A percentile compares a stretch with the other conserved stretches of the same genome.
These are phyloP conservation scores for Saccostrea echinata DNA, from an alignment of 1,140 invertebrate genomes.

Conservation along the genomic window DNA sequence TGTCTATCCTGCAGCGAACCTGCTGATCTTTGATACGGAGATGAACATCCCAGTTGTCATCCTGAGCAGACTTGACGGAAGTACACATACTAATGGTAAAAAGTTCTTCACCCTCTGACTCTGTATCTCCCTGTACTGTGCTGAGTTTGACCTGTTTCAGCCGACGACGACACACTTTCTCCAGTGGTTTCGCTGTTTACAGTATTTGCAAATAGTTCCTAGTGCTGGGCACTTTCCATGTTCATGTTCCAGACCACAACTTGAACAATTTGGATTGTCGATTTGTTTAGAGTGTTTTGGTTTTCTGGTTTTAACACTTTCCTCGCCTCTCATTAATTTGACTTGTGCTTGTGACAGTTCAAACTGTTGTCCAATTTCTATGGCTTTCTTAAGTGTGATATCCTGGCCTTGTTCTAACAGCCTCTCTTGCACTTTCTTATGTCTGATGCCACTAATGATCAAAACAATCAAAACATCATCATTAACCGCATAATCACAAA, in stretches of 20 bases:
- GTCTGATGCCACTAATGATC: slow-evolving; percentile 38
- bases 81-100: not conserved
- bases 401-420: slow-evolving; percentile 46
- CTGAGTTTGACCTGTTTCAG: not conserved
- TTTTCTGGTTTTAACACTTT: not conserved
- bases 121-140: not conserved
- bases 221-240: slow-evolving; percentile 24
- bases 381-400: slow-evolving; percentile 36
- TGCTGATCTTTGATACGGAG: not conserved
- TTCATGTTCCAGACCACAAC: not conserved
- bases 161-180: slow-evolving; percentile 12
- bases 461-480: too few species aligned
- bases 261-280: not conserved
- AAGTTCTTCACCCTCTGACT: not conserved
- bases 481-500: too few species aligned
- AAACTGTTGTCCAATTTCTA: slow-evolving; percentile 35
- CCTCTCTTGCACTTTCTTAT: slow-evolving; percentile 48
- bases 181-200: slow-evolving; percentile 40
- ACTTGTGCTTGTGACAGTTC: slow-evolving; percentile 47
- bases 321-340: slow-evolving; percentile 21
- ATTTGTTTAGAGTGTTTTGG: not conserved
- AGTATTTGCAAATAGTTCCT: slow-evolving; percentile 4
- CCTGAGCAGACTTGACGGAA: not conserved
- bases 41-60: slow-evolving; percentile 43
- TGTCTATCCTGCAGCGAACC: slow-evolving; percentile 37